These are phyloP conservation scores for Heterodera schachtii DNA, from an alignment of 1,140 invertebrate species.

Conservation along the genomic window DNA sequence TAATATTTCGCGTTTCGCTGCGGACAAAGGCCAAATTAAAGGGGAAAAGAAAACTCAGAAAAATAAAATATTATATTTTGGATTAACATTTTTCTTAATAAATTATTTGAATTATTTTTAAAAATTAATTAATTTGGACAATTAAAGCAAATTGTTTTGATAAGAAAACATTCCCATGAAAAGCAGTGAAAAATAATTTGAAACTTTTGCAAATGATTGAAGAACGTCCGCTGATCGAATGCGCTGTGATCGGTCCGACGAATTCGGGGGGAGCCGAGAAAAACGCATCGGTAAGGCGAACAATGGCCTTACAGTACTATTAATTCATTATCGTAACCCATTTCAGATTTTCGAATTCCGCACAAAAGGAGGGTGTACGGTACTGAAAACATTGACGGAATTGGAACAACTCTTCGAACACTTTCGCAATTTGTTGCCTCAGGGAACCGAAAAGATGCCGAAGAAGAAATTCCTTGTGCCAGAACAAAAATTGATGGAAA, in stretches of 20 bases:
- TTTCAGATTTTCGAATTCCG: slow-evolving; percentile 2
- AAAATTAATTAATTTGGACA: too few relatives aligned
- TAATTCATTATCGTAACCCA: not conserved
- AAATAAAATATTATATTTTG: too few relatives aligned
- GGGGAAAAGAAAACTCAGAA: too few relatives aligned
- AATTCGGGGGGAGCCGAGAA: not conserved
- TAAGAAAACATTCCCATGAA: too few relatives aligned
- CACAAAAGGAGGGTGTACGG: not conserved
- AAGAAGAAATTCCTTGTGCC: slow-evolving; percentile 53
- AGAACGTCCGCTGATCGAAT: not conserved
- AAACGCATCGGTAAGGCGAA: not conserved
- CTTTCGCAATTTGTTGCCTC: slow-evolving; percentile 38
- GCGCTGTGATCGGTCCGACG: not conserved
- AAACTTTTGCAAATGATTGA: not conserved
- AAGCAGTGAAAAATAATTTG: too few relatives aligned
- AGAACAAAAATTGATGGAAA: slow-evolving; percentile 52
- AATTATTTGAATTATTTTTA: too few relatives aligned
- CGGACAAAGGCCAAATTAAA: too few relatives aligned
- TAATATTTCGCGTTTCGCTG: too few relatives aligned
- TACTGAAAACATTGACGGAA: not conserved
- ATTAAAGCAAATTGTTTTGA: too few relatives aligned
- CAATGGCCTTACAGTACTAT: not conserved
- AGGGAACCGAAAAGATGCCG: slow-evolving; percentile 45
- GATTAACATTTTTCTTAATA: too few relatives aligned
- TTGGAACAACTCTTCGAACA: not conserved